Evolutionary conservation across 2,888 invertebrate genomes (phyloP).

Genomic region (Plemyria rubiginata): DNA sequence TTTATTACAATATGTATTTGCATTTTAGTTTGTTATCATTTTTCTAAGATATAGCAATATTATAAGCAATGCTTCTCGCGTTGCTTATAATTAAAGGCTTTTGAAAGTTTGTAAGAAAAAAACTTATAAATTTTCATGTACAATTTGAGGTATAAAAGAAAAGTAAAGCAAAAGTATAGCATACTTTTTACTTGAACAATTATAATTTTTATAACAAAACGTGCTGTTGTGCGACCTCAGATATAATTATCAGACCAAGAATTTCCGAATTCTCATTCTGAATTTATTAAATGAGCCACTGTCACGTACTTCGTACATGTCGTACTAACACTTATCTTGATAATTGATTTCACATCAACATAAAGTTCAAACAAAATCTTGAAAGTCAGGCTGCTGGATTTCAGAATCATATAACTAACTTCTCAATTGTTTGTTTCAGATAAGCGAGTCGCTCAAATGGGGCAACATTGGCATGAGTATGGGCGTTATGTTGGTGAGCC

Average conservation of each 20-base stretch:
- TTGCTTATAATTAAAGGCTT: too few relatives aligned
- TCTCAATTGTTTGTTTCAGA: constrained; percentile 81
- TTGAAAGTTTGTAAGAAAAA: too few relatives aligned
- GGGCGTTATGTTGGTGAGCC: constrained; percentile 87
- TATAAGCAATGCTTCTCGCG: background rate
- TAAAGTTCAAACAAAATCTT: background rate
- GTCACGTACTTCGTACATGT: constrained; percentile 25
- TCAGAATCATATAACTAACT: constrained; percentile 6
- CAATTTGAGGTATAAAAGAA: too few relatives aligned
- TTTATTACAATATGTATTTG: background rate
- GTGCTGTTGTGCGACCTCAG: constrained; percentile 18
- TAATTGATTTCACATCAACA: background rate
- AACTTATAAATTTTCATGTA: too few relatives aligned
- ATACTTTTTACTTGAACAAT: constrained; percentile 10
- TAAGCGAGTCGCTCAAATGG: constrained; percentile 89
- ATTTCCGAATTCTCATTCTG: constrained; percentile 5
- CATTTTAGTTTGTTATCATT: background rate
- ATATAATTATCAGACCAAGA: constrained; percentile 15
- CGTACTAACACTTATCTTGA: constrained; percentile 14
- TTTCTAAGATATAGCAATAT: too few relatives aligned
- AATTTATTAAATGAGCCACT: background rate
- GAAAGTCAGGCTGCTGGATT: background rate
- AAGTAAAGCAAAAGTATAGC: constrained; percentile 11
- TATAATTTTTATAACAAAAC: constrained; percentile 22
- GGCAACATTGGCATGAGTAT: constrained; percentile 89